phyloP scores from a whole-genome alignment of 37 sponge, comb jelly and placozoan species.

The Corticium candelabrum region DNA sequence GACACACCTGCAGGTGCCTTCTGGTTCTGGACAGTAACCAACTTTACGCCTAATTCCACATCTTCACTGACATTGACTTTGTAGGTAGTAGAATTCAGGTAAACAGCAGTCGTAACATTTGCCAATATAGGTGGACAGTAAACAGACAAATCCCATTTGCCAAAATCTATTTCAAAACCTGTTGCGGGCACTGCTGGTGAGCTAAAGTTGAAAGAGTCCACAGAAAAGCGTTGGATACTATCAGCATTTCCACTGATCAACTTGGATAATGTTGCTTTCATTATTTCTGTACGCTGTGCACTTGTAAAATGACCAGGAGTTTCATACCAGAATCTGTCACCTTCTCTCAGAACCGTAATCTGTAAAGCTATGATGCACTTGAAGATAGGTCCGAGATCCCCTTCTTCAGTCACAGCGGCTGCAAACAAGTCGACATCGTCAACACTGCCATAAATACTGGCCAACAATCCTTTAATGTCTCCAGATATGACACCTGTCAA shows the following conservation, averaged over 20 bases:
- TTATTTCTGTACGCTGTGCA: not conserved
- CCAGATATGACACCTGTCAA: not conserved
- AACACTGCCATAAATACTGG: not conserved
- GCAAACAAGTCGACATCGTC: not conserved
- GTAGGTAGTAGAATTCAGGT: not conserved
- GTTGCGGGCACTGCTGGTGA: not conserved
- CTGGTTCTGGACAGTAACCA: not conserved
- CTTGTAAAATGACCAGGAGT: not conserved
- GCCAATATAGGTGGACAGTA: not conserved
- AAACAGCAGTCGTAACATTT: not conserved
- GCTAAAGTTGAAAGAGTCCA: not conserved
- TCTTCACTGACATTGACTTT: not conserved
- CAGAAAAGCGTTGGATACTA: not conserved
- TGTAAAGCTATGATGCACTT: not conserved
- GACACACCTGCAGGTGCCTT: not conserved
- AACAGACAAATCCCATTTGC: slow-evolving; percentile 2
- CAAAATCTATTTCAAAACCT: not conserved
- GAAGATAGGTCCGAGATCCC: not conserved
- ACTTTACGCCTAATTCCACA: not conserved
- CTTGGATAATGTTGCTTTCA: not conserved
- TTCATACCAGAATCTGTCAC: not conserved
- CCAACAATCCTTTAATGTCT: not conserved
- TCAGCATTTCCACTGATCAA: not conserved
- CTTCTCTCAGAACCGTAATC: not conserved
- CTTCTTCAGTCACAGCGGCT: not conserved